Conservation (phyloP, 1,140 invertebrate genomes). For the Odontomachus brunneus region DNA sequence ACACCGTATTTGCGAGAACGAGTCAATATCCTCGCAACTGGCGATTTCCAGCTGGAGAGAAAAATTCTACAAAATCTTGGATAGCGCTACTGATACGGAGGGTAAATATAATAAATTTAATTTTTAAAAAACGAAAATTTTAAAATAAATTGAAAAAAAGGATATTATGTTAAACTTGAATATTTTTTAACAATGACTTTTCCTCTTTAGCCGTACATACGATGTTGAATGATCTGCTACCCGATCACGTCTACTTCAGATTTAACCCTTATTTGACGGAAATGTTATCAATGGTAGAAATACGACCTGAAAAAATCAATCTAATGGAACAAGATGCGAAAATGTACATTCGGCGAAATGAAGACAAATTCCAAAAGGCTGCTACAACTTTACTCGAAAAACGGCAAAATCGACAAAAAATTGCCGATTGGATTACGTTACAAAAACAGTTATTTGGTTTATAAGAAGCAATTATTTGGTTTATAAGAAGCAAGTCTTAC, state of each 20-base stretch:
- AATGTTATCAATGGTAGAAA: conserved; percentile 94
- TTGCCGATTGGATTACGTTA: conserved; percentile 84
- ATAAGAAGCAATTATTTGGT: conserved; percentile 72
- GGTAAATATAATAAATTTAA: conserved; percentile 84
- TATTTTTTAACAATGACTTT: conserved; percentile 57
- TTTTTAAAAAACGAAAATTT: not conserved
- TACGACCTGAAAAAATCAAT: conserved; percentile 88
- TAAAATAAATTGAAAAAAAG: too few relatives aligned
- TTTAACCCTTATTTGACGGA: conserved; percentile 96
- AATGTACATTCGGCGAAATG: conserved; percentile 92
- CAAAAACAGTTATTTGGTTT: conserved; percentile 77
- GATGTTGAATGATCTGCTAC: conserved; percentile 93
- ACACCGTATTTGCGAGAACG: conserved; percentile 79
- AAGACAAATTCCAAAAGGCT: conserved; percentile 89
- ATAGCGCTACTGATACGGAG: conserved; percentile 96
- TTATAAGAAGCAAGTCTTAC: conserved; percentile 61
- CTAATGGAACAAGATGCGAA: conserved; percentile 88
- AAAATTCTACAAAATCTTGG: conserved; percentile 94
- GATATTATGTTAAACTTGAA: not conserved
- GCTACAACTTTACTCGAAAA: conserved; percentile 84
- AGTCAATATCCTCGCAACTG: conserved; percentile 74
- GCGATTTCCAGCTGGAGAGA: conserved; percentile 89
- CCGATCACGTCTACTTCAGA: conserved; percentile 92
- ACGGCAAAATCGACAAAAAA: conserved; percentile 82
- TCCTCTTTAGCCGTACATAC: conserved; percentile 90